Conservation (phyloP, 2,888 invertebrate species). For the Clivina fossor region DNA sequence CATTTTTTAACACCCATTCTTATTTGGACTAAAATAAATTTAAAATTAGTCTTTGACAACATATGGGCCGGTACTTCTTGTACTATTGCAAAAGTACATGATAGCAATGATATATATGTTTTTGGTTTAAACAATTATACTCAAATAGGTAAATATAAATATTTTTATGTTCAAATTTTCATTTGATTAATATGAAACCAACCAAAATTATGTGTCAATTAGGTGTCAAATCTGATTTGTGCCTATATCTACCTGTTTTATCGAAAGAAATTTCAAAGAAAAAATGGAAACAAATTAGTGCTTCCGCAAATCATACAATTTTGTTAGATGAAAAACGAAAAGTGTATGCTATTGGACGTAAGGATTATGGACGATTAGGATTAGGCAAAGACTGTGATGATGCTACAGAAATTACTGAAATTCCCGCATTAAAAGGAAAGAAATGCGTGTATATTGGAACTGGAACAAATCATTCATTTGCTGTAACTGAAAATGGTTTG, state of each 20-base stretch:
- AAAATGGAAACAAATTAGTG: constrained; percentile 67
- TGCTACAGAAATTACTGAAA: constrained; percentile 62
- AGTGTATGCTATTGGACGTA: constrained; percentile 79
- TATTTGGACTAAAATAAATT: constrained; percentile 56
- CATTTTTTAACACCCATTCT: constrained; percentile 65
- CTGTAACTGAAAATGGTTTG: constrained; percentile 74
- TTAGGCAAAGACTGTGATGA: constrained; percentile 73
- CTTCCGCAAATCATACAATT: constrained; percentile 90
- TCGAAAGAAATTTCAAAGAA: constrained; percentile 51
- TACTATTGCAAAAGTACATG: constrained; percentile 72
- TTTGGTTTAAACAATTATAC: constrained; percentile 94
- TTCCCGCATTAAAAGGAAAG: constrained; percentile 64
- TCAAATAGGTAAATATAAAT: constrained; percentile 72
- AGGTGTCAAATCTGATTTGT: constrained; percentile 54
- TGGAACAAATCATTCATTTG: constrained; percentile 79
- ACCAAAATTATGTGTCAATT: too few species aligned
- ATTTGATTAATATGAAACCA: too few species aligned
- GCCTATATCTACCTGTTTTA: constrained; percentile 55
- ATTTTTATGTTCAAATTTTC: not conserved
- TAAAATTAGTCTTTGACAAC: constrained; percentile 65
- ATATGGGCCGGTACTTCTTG: constrained; percentile 90
- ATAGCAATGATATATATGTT: constrained; percentile 72
- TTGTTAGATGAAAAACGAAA: constrained; percentile 68
- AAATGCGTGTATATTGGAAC: constrained; percentile 71
- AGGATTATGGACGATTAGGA: constrained; percentile 89